Evolutionary conservation across 2,888 invertebrate species (phyloP), one percentile per base, ranked within the genome.

Genomic region (Lasioglossum figueresi): DNA sequence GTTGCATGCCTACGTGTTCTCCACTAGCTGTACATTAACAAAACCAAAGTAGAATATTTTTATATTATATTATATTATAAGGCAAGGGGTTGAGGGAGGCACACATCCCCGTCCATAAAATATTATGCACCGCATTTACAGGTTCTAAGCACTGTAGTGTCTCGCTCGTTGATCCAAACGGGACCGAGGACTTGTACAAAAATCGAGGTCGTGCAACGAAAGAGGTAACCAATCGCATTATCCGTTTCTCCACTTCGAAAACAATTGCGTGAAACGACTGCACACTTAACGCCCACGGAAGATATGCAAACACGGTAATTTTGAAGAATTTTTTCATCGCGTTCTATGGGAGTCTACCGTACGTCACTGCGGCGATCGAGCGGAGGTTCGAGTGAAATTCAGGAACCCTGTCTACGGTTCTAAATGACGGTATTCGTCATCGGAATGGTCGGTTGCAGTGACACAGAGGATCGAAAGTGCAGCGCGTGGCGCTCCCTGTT

Each of bases 401-500:
- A 56, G 56, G n/a, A n/a, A 56, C 56, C 56, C n/a, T 56, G 56
- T 56, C 56, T 56, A 4, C n/a, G n/a, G n/a, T n/a, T 56, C 56
- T 56, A 56, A 56, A 56, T 56, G 56, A 31, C 63, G 63, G 2
- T 23, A 68, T 34, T 37, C 68, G 68, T 37, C 34, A 23, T 37
- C 37, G 31, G 23, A 45, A 68, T 37, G 48, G 37, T 48, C 48
- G 48, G 43, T 31, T 27, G 1, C 31, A 63, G 59, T 31, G 59
- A 27, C 27, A 16, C n/a, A 37, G 23, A 52, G 31, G 23, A 56
- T 37, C 31, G 48, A 73, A 59, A 23, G 6, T 10, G 43, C 27
- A 66, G 71, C 85, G 82, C 89, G 83, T 87, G 85, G 76, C 86
- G 70, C 34, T 4, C 48, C 45, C 63, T 71, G 63, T 27, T 8